Base-by-base conservation (phyloP, 2,113 vertebrate species). In the Saiga tatarica region DNA sequence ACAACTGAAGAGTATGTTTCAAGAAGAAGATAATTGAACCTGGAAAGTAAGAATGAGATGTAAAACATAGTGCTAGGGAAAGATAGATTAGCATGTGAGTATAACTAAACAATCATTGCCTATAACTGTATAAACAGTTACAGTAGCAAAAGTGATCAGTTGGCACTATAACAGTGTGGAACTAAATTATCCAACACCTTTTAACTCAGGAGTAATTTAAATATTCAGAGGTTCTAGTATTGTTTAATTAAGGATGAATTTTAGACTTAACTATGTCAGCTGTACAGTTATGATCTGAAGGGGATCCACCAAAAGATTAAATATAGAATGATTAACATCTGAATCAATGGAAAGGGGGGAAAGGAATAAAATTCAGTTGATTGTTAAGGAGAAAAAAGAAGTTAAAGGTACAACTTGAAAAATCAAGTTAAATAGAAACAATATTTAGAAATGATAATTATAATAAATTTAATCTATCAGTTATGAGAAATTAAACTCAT, bases 141-240 rank as follows among this genome's bases (percentile, higher is more conserved):
- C 36, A 95, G 36, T 26, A 64, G 74, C 62, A 82, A 62, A 89
- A 85, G 6, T 84, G 42, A 82, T 60, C 85, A 74, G 36, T 87
- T 86, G 25, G 33, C 52, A 95, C 25, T 59, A 28, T 90, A 87
- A 57, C n/a, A 92, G 25, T 14, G 6, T 85, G 53, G 52, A 87
- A 87, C 81, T 84, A 53, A 94, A 88, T 95, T 88, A 47, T 67
- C 47, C 84, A 92, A 60, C 7, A 81, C 12, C 42, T 93, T 0
- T 91, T 93, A 93, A 88, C 26, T 30, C n/a, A 62, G 26, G 42
- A 92, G 23, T 94, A 98, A n/a, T 67, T 93, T 86, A 93, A 94
- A 87, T 89, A 74, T 52, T 92, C 71, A 82, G n/a, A 96, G n/a
- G 7, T 60, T 87, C 47, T 93, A 82, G 15, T 84, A 55, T 94